Percentiles rank a stretch among this genome's conserved stretches.
phyloP scores from a whole-genome alignment of 2,113 vertebrate genomes.

The Scytalopus superciliaris region DNA sequence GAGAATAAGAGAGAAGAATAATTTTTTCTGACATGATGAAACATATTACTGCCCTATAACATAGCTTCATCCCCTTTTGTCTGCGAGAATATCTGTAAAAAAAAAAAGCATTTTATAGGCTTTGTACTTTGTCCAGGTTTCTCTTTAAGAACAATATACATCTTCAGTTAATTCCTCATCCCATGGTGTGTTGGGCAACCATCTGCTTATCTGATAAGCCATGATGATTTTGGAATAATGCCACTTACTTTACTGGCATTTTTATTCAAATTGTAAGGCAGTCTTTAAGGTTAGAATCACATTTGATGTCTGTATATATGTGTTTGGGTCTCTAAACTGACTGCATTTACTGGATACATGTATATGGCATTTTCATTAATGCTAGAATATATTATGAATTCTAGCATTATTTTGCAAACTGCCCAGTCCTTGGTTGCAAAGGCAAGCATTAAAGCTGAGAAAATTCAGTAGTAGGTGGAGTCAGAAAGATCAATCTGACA shows the following conservation, averaged over 20 bases:
- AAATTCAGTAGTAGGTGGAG: not conserved
- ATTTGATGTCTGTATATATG: not conserved
- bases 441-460: not conserved
- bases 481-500: not conserved
- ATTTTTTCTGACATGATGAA: not conserved
- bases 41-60: not conserved
- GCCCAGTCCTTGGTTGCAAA: not conserved
- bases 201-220: not conserved
- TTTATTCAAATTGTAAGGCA: not conserved
- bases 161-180: not conserved
- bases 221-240: not conserved
- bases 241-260: not conserved
- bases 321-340: not conserved
- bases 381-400: not conserved
- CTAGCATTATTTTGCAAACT: not conserved
- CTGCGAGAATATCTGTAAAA: not conserved
- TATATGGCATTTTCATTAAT: not conserved
- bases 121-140: not conserved
- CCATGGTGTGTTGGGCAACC: not conserved
- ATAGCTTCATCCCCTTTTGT: not conserved
- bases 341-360: accelerated
- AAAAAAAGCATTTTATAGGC: not conserved
- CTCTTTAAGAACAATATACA: not conserved
- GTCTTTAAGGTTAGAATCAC: not conserved
- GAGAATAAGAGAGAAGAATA: not conserved